Conservation (phyloP, 2,113 vertebrate genomes). For the Hyperopisus bebe region DNA sequence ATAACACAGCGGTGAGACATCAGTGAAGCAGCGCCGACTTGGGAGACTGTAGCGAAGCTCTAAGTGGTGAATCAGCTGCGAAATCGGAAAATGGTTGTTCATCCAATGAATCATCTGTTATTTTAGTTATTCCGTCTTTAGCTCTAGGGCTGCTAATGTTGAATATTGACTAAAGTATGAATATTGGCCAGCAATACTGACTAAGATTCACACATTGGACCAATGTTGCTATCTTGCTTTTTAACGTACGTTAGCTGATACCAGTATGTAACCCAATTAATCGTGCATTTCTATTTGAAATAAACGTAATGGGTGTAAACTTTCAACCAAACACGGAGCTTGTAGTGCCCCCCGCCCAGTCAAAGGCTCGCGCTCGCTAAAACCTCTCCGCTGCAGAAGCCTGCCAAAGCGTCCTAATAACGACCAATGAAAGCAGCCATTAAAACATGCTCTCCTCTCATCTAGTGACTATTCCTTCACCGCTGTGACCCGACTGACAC, state of each 20-base stretch:
- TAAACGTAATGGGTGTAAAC: neutral
- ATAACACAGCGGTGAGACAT: too few relatives aligned
- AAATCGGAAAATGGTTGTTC: neutral
- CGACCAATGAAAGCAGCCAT: neutral
- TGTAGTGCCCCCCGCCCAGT: neutral
- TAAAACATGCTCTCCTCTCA: neutral
- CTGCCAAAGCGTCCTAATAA: neutral
- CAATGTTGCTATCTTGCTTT: neutral
- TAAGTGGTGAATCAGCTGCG: neutral
- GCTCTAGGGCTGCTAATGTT: neutral
- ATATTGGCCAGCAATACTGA: neutral
- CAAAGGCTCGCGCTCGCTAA: neutral
- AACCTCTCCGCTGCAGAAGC: neutral
- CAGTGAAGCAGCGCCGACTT: neutral
- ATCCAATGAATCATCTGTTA: neutral
- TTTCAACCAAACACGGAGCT: neutral
- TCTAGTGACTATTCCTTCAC: neutral
- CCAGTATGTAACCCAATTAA: neutral
- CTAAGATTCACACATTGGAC: neutral
- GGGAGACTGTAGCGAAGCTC: neutral
- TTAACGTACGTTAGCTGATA: neutral
- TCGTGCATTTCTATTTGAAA: neutral
- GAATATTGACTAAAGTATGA: neutral
- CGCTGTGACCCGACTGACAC: neutral
- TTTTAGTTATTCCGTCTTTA: neutral